Evolutionary conservation across 2,888 invertebrate species (phyloP).

Genomic region (Lasioglossum vierecki): DNA sequence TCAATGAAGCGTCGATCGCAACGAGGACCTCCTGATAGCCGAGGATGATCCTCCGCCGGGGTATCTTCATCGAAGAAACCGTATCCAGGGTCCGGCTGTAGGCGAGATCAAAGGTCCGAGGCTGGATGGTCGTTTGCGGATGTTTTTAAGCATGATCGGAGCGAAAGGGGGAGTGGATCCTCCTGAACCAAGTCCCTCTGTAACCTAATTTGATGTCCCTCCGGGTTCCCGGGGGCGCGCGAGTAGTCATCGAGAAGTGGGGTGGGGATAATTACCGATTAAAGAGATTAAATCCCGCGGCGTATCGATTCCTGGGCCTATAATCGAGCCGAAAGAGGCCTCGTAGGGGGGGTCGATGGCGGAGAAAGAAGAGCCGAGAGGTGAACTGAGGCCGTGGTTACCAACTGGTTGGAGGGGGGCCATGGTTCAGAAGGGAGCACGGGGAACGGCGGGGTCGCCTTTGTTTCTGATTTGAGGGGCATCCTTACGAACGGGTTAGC

Average conservation of each 20-base stretch:
- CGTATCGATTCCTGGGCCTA: slow-evolving; percentile 79
- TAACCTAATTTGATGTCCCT: slow-evolving; percentile 77
- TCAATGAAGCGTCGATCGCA: slow-evolving; percentile 8
- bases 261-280: slow-evolving; percentile 81
- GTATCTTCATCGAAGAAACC: slow-evolving; percentile 32
- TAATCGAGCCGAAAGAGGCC: slow-evolving; percentile 78
- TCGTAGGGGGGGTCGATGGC: slow-evolving; percentile 51
- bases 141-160: slow-evolving; percentile 58
- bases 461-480: slow-evolving; percentile 82
- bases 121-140: slow-evolving; percentile 36
- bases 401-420: slow-evolving; percentile 10
- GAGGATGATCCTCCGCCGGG: neutral
- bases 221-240: slow-evolving; percentile 54
- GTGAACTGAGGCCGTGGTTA: slow-evolving; percentile 17
- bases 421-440: slow-evolving; percentile 23
- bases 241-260: slow-evolving; percentile 39
- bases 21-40: slow-evolving; percentile 12
- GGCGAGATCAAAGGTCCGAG: slow-evolving; percentile 33
- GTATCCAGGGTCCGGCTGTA: slow-evolving; percentile 18
- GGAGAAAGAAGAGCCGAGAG: slow-evolving; percentile 53
- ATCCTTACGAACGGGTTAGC: slow-evolving; percentile 83
- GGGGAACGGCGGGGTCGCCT: slow-evolving; percentile 71
- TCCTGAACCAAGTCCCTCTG: slow-evolving; percentile 41
- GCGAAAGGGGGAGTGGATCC: slow-evolving; percentile 3
- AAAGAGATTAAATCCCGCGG: slow-evolving; percentile 82